phyloP scores from a whole-genome alignment of 1,140 invertebrate genomes.

The Elysia chlorotica region DNA sequence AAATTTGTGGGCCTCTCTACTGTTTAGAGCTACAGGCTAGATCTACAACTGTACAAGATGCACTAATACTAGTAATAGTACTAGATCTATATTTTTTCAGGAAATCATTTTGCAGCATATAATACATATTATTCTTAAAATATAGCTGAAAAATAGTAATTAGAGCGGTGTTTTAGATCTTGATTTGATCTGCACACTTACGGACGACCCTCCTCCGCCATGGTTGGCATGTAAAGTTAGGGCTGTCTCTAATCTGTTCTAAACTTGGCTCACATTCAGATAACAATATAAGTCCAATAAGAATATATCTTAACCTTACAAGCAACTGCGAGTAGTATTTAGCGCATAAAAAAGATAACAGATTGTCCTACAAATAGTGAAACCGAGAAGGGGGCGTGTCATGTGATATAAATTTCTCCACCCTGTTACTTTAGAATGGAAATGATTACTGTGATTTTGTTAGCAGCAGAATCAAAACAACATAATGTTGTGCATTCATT shows the following conservation, averaged over 20 bases:
- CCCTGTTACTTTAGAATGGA: not conserved
- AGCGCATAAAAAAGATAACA: not conserved
- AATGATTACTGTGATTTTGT: not conserved
- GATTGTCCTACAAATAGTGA: not conserved
- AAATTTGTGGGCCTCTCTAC: not conserved
- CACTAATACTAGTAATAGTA: not conserved
- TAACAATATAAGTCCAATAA: too few species aligned
- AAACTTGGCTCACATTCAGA: not conserved
- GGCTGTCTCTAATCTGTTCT: not conserved
- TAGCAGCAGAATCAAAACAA: not conserved
- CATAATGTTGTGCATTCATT: too few species aligned
- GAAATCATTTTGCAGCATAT: not conserved
- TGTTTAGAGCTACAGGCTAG: not conserved
- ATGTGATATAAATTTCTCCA: conserved; percentile 8
- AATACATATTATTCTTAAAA: not conserved
- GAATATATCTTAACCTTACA: too few species aligned
- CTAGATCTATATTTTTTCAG: not conserved
- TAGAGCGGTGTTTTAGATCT: too few species aligned
- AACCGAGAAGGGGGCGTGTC: conserved; percentile 18
- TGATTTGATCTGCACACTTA: too few species aligned
- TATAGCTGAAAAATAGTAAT: not conserved
- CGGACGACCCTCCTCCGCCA: too few species aligned
- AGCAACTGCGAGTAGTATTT: not conserved
- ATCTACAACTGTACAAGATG: not conserved
- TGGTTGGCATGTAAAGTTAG: not conserved